phyloP scores from a whole-genome alignment of 2,888 invertebrate genomes.

The Ariolimax columbianus region DNA sequence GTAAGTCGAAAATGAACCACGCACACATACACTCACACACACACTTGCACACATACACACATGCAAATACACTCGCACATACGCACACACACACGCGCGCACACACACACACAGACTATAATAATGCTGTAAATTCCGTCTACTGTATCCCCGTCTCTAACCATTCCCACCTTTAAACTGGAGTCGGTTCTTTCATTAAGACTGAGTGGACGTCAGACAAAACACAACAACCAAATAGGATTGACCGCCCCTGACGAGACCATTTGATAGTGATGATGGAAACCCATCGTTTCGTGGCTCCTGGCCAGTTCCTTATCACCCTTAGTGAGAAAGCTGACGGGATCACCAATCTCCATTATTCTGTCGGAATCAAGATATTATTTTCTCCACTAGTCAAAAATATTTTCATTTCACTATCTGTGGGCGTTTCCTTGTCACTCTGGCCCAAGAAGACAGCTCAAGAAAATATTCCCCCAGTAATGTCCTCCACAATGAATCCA shows the following conservation, averaged over 20 bases:
- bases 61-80: too few species aligned
- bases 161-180: too few species aligned
- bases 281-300: background rate
- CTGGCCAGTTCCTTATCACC: background rate
- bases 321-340: background rate
- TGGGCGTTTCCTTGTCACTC: conserved; percentile 11
- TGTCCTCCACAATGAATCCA: background rate
- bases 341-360: conserved; percentile 8
- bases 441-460: background rate
- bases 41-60: too few species aligned
- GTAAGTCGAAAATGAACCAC: too few species aligned
- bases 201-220: too few species aligned
- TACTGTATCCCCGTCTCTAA: too few species aligned
- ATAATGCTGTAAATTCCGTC: too few species aligned
- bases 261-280: background rate
- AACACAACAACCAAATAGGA: background rate
- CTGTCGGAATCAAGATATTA: background rate
- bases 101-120: too few species aligned
- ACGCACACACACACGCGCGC: too few species aligned
- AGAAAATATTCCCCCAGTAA: conserved; percentile 4
- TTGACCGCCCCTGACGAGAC: background rate
- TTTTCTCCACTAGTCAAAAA: conserved; percentile 18
- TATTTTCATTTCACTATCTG: background rate
- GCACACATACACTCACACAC: too few species aligned
- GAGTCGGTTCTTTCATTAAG: background rate